phyloP scores from a whole-genome alignment of 1,140 invertebrate species.

The Pseudachorutes palmiensis region DNA sequence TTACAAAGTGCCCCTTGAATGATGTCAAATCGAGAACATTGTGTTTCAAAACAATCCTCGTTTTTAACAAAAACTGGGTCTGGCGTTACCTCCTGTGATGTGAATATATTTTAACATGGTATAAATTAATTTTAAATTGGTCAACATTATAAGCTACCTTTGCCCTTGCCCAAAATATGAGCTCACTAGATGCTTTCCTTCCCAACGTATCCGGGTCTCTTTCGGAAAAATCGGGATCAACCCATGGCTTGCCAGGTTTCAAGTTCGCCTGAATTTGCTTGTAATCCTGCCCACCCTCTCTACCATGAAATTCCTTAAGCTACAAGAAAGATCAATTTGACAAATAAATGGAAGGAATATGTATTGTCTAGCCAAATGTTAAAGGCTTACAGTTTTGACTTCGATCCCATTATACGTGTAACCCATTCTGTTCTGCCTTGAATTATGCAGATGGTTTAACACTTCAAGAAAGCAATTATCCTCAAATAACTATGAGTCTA shows the following conservation, averaged over 20 bases:
- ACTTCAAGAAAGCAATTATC: too few species aligned
- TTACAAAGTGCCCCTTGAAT: slow-evolving; percentile 7
- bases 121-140: too few species aligned
- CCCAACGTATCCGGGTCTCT: slow-evolving; percentile 39
- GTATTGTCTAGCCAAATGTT: too few species aligned
- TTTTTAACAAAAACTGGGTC: not conserved
- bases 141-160: slow-evolving; percentile 40
- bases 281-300: not conserved
- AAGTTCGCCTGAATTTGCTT: slow-evolving; percentile 37
- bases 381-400: slow-evolving; percentile 7
- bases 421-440: not conserved
- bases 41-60: not conserved
- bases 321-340: not conserved
- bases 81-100: not conserved
- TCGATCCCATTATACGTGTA: not conserved
- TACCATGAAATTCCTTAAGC: not conserved
- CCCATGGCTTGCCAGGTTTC: slow-evolving; percentile 42
- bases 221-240: slow-evolving; percentile 44
- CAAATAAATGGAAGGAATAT: too few species aligned
- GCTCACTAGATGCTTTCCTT: slow-evolving; percentile 39
- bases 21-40: not conserved
- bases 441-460: not conserved
- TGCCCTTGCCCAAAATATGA: slow-evolving; percentile 41
- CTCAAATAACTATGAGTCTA: too few species aligned
- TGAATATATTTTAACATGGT: too few species aligned